Conservation (phyloP, 2,113 vertebrate species). For the Passer domesticus region DNA sequence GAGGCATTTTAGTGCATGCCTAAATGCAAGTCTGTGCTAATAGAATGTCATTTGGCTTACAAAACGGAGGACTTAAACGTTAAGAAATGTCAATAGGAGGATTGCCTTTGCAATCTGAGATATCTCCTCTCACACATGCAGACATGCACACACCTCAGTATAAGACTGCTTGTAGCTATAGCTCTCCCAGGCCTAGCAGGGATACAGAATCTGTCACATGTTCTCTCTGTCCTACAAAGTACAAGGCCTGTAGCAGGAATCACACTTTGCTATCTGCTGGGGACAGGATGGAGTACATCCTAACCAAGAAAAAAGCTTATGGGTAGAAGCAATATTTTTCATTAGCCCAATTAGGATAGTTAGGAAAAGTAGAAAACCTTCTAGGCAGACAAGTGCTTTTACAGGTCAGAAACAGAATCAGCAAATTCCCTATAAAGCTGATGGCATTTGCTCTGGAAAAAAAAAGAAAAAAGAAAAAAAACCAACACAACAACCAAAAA, state of each 20-base stretch:
- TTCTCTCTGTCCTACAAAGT: background rate
- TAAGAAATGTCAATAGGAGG: background rate
- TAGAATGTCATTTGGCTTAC: background rate
- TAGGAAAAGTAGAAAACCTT: background rate
- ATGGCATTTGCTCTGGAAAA: background rate
- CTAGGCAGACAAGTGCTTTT: background rate
- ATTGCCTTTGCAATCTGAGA: background rate
- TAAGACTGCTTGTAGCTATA: background rate
- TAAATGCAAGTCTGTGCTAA: background rate
- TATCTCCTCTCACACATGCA: background rate
- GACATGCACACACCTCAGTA: too few relatives aligned
- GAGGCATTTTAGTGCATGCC: background rate
- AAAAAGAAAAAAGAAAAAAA: too few relatives aligned
- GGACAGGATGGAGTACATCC: background rate
- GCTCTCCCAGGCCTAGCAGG: background rate
- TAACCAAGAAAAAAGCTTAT: background rate
- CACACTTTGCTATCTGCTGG: background rate
- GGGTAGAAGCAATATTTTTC: background rate
- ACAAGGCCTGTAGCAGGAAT: background rate
- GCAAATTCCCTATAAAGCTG: background rate
- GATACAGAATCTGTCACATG: fast-evolving
- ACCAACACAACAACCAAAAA: background rate
- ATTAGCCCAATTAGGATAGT: background rate
- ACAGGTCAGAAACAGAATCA: background rate
- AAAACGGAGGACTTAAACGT: background rate